phyloP scores from a whole-genome alignment of 1,140 invertebrate species.

The Idris sp. region DNA sequence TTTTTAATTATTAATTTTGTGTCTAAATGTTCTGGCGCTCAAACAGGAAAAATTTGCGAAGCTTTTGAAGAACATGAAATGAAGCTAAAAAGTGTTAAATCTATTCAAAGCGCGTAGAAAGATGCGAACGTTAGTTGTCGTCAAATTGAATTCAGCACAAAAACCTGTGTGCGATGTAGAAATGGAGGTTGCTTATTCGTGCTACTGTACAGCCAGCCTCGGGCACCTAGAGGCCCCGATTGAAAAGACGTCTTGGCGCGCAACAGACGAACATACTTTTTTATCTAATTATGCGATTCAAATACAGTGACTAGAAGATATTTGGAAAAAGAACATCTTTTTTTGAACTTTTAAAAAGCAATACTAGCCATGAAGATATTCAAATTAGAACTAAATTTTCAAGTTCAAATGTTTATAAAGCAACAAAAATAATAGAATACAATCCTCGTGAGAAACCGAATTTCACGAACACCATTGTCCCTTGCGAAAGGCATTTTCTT shows the following conservation, averaged over 20 bases:
- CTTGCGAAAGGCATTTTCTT: conserved; percentile 6
- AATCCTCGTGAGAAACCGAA: conserved; percentile 26
- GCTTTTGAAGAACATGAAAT: no score
- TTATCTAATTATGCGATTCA: conserved; percentile 57
- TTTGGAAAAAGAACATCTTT: no score
- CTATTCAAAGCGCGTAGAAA: conserved; percentile 10
- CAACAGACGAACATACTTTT: conserved; percentile 46
- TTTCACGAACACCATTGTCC: conserved; percentile 29
- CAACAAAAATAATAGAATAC: neutral
- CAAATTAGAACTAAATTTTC: no score
- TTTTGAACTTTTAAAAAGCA: no score
- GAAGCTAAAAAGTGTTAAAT: no score
- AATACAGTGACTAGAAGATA: no score
- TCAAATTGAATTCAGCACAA: conserved; percentile 59
- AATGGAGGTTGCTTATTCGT: conserved; percentile 60
- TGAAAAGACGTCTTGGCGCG: conserved; percentile 41
- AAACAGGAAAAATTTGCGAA: conserved; percentile 15
- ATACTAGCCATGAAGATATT: no score
- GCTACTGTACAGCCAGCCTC: conserved; percentile 56
- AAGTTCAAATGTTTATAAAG: no score
- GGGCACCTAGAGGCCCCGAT: conserved; percentile 56
- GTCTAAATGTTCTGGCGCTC: no score
- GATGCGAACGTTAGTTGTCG: conserved; percentile 37
- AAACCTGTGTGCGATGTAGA: conserved; percentile 22
- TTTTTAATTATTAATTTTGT: no score